Evolutionary conservation across 2,113 vertebrate species (phyloP), one percentile per base, ranked within the genome.

Genomic region (Cyprinus carpio): DNA sequence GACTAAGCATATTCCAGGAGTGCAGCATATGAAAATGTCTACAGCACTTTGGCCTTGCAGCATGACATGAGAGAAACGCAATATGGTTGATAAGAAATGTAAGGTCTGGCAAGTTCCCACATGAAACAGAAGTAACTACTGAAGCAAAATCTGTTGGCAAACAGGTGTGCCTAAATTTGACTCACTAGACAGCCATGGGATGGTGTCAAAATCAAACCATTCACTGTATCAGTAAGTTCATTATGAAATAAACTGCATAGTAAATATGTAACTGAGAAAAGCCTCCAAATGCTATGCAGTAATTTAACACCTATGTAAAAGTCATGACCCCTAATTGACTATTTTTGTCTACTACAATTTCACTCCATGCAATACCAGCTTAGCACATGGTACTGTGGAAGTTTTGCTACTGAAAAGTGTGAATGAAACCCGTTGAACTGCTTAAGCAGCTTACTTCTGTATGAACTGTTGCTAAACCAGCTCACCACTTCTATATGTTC

Each of bases 91-190:
- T 90, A 88, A 88, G 79, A 87, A 75, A 83, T 62, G 46, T 56
- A 25, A 86, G 74, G 86, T 86, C 86, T 88, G 86, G 87, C 58
- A 69, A 65, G 37, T 90, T 88, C 86, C 84, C 87, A 88, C 77
- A 84, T 18, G 46, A 82, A 29, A 77, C 46, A n/a, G 15, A 71
- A 62, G 37, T 6, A 62, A 80, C 31, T 71, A 74, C 12, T 18
- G 29, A 34, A 75, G n/a, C 49, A 15, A 76, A 46, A 15, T 75
- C 8, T 78, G 34, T 86, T 62, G 15, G 40, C 16, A 23, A 12
- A 51, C 79, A 49, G n/a, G 25, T 67, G n/a, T 6, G 2, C 60
- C n/a, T 11, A 40, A 29, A 6, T 20, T 25, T 64, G 58, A 64
- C 77, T 62, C 23, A 34, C 18, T 58, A 37, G 51, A 77, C 25